A percentile compares a stretch with the other conserved stretches of the same genome.
phyloP scores from a whole-genome alignment of 2,797 vertebrate genomes.

The Avahi laniger region DNA sequence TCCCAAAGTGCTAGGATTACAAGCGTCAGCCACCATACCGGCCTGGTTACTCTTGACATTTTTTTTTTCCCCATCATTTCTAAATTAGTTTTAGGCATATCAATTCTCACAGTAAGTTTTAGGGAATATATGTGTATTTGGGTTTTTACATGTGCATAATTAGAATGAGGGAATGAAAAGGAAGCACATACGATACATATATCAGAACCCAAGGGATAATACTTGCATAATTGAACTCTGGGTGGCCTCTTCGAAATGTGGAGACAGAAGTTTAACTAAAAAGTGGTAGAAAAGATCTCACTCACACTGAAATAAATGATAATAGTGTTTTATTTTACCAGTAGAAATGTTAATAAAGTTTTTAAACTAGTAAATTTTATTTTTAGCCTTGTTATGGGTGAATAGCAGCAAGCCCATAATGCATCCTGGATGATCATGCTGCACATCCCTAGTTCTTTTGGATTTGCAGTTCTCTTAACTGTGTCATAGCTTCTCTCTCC shows the following conservation, averaged over 20 bases:
- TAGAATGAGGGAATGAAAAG: not conserved
- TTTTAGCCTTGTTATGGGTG: not conserved
- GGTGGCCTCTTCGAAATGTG: conserved; percentile 7
- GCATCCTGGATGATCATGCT: not conserved
- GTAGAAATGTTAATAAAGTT: not conserved
- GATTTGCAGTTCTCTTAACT: not conserved
- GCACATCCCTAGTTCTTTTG: not conserved
- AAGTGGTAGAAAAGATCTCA: not conserved
- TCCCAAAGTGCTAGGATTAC: not conserved
- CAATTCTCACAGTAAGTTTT: not conserved
- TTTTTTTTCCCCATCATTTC: not conserved
- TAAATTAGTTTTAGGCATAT: conserved; percentile 40
- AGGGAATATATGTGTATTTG: not conserved
- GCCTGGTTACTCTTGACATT: not conserved
- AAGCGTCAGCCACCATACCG: not conserved
- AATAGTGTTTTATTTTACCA: conserved; percentile 3
- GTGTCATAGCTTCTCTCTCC: not conserved
- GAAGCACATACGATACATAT: not conserved
- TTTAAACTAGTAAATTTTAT: conserved; percentile 42
- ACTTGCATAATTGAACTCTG: conserved; percentile 26
- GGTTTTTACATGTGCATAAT: not conserved
- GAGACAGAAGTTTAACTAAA: not conserved
- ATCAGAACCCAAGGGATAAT: not conserved
- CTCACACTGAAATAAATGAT: not conserved
- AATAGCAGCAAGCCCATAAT: not conserved